These are phyloP conservation scores for Lithosia quadra DNA, from an alignment of 2,888 invertebrate genomes.

Conservation along the genomic window DNA sequence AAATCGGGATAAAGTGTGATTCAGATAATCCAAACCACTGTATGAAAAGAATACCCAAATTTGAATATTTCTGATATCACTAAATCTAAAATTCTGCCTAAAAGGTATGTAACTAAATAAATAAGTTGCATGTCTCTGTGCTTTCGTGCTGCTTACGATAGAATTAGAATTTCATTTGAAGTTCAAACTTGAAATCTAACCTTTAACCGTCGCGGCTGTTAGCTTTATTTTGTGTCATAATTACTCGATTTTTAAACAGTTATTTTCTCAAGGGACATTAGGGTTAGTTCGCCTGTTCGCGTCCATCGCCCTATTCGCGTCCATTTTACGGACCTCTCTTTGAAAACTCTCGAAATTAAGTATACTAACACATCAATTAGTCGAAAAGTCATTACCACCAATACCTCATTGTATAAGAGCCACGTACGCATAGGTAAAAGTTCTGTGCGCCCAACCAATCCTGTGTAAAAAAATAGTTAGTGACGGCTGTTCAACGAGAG, in stretches of 20 bases:
- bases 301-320: too few species aligned
- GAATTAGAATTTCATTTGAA: constrained; percentile 24
- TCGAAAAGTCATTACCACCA: too few species aligned
- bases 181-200: constrained; percentile 31
- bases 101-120: constrained; percentile 24
- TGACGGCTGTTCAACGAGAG: too few species aligned
- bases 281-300: too few species aligned
- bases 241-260: constrained; percentile 42
- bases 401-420: too few species aligned
- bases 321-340: too few species aligned
- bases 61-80: constrained; percentile 24
- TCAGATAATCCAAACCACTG: constrained; percentile 42
- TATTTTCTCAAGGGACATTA: constrained; percentile 36
- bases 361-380: too few species aligned
- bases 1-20: constrained; percentile 45
- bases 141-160: neutral
- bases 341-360: too few species aligned
- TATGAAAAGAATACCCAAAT: constrained; percentile 48
- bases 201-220: constrained; percentile 24
- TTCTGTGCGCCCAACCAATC: too few species aligned
- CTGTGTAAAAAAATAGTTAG: too few species aligned
- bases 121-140: constrained; percentile 26
- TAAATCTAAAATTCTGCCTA: constrained; percentile 23
- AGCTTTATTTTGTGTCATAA: constrained; percentile 42
- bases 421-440: too few species aligned